phyloP scores from a whole-genome alignment of 2,797 vertebrate genomes.

The Fringilla coelebs region DNA sequence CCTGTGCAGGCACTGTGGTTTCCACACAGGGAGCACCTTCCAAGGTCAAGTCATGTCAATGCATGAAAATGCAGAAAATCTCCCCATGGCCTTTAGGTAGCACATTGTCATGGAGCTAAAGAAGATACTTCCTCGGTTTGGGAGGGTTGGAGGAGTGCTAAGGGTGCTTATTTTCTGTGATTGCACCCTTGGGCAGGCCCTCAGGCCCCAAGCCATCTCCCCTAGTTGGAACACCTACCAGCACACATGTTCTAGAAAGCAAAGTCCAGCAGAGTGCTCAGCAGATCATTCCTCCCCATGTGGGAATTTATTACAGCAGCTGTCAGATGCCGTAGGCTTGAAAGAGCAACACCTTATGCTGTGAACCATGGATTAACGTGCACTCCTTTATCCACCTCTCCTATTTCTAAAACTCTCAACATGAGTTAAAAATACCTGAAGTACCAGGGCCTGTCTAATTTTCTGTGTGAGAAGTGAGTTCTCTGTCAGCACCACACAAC shows the following conservation, averaged over 20 bases:
- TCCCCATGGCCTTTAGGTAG: not conserved
- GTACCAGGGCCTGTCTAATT: not conserved
- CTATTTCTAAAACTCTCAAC: not conserved
- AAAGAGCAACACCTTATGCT: not conserved
- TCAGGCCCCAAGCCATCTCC: not conserved
- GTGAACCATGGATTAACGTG: not conserved
- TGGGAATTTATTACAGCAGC: not conserved
- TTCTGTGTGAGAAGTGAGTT: not conserved
- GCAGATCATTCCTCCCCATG: not conserved
- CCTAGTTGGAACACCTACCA: not conserved
- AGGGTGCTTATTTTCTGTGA: not conserved
- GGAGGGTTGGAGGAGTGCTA: not conserved
- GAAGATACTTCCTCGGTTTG: not conserved
- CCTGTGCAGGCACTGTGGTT: not conserved
- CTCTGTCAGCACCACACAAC: not conserved
- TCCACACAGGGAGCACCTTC: not conserved
- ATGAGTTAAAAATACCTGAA: constrained; percentile 24
- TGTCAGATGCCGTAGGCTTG: not conserved
- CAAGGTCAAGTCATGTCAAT: not conserved
- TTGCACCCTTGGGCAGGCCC: not conserved
- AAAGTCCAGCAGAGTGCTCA: not conserved
- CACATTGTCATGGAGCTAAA: not conserved
- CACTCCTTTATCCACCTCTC: not conserved
- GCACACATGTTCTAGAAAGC: not conserved
- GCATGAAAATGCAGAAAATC: not conserved